Conservation (phyloP, 2,113 vertebrate species). For the Recurvirostra avosetta region DNA sequence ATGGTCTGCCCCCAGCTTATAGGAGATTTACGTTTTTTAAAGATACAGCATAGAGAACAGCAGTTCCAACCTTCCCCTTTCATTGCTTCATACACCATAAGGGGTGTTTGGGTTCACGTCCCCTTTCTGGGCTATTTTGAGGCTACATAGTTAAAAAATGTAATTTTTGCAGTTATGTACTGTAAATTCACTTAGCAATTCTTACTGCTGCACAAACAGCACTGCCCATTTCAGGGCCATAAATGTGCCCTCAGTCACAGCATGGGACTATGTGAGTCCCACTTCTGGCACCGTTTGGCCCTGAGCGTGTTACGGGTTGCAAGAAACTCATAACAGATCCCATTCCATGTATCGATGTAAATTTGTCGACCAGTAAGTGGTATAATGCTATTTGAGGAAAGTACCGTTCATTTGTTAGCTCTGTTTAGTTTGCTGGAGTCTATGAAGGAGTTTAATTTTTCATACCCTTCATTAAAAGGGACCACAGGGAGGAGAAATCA, state of each 20-base stretch:
- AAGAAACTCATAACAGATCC: background rate
- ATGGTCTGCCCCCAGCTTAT: background rate
- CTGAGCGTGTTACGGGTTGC: background rate
- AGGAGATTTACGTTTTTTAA: background rate
- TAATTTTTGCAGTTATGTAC: background rate
- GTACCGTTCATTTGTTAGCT: background rate
- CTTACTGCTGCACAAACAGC: background rate
- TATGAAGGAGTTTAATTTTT: conserved; percentile 53
- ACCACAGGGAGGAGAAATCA: conserved; percentile 51
- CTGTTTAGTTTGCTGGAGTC: conserved; percentile 18
- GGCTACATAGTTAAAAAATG: background rate
- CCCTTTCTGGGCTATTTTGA: background rate
- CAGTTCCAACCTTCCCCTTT: background rate
- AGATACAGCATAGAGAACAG: background rate
- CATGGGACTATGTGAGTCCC: fast-evolving
- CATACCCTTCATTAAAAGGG: conserved; percentile 32
- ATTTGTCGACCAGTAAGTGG: background rate
- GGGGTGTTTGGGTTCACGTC: background rate
- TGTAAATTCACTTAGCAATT: background rate
- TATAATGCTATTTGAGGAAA: background rate
- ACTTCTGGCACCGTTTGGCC: background rate
- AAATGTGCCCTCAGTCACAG: background rate
- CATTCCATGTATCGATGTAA: background rate
- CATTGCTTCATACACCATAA: background rate
- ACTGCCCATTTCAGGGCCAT: background rate